Evolutionary conservation across 2,888 invertebrate species (phyloP), one percentile per base, ranked within the genome.

Genomic region (Pollenia amentaria): DNA sequence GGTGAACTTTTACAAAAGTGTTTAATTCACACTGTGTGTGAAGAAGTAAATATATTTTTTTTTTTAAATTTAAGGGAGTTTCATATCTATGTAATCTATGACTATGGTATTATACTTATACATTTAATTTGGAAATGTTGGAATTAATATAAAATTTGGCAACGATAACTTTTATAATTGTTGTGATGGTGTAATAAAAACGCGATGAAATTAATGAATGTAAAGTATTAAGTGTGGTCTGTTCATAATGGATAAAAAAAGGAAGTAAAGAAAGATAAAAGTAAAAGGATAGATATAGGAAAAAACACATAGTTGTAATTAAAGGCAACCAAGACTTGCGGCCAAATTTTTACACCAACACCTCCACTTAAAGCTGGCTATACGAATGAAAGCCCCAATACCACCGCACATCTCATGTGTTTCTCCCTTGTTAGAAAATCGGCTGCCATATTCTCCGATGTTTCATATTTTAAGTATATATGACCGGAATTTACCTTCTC

Each of bases 331-430:
- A 42, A 4, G n/a, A 40, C 2, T 9, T 51, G 48, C 9, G 1
- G 65, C 76, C 65, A 77, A 57, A 65, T 77, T 77, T 76, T 53
- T 16, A 77, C 44, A 12, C 40, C 76, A 77, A 77, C 76, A 75
- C 72, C 72, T 72, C 72, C 44, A 57, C 60, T 62, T 67, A 67
- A 67, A 77, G 65, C 65, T 77, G 55, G 65, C 65, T 75, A 62
- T 11, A 64, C 60, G 38, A 51, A 40, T 2, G 51, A 11, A 11
- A 65, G 53, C 1, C 53, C 76, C 53, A 76, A 65, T 21, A 65
- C 21, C 21, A 4, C 3, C 7, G 38, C 65, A 46, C 65, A 77
- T 65, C 29, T 77, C 44, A 65, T 6, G 12, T 77, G 55, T 55
- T 77, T 77, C 12, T 76, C 65, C 44, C 51, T 69, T 51, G 69